Base-by-base conservation (phyloP, 2,113 vertebrate species). In the Podarcis cretensis region DNA sequence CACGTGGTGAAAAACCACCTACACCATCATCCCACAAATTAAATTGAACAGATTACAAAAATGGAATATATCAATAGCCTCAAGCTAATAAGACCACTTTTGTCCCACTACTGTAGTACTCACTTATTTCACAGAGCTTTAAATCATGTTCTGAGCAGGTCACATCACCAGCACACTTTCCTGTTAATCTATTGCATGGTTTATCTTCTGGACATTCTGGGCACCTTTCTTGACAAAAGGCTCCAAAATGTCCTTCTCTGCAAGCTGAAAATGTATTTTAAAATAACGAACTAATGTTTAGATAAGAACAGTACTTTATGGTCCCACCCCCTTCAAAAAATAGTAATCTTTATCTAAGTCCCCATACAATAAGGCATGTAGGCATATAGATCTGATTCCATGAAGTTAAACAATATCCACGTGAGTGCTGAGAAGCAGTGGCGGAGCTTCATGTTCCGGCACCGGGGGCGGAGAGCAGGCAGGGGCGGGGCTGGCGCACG, bases 11-110 rank as follows among this genome's bases (percentile, higher is more conserved):
- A 9, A 54, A 54, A 54, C 48, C 48, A 54, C 48, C 10, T 10
- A 54, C 48, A 54, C 48, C 48, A 54, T 54, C 48, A 54, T 54
- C 48, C 48, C 25, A 71, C 25, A 13, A 27, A 71, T 71, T 71
- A 30, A 71, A 63, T 30, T 27, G 91, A 95, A 92, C 85, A 94
- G 87, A 69, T 73, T 32, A 87, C 82, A 83, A 92, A 92, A 89
- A 87, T 88, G 90, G 90, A 92, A 90, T 89, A 88, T 84, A 37
- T 90, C 86, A n/a, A 30, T 21, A 7, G 79, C 73, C 27, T 27
- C 23, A 32, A n/a, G 74, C 80, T 86, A 88, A 90, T 89, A 73
- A 88, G 57, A 84, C 25, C 68, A 18, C 68, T 92, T 93, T 35
- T 85, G 69, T 54, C 37, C 35, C 32, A 69, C 79, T 85, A 83